These are phyloP conservation scores for Falcunculus frontatus DNA, from an alignment of 2,113 vertebrate genomes.

Conservation along the genomic window DNA sequence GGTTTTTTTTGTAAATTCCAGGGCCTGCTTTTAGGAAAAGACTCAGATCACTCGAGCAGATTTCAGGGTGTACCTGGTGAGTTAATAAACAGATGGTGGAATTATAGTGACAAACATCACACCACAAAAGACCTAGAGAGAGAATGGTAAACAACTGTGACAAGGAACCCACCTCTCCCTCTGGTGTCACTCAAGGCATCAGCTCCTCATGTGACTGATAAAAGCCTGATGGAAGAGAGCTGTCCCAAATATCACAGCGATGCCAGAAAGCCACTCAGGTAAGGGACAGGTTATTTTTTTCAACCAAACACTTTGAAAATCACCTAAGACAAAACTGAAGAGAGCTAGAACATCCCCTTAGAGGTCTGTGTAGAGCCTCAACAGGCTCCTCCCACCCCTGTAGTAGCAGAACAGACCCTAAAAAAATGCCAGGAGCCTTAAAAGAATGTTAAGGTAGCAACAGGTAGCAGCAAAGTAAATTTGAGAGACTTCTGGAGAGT, in stretches of 20 bases:
- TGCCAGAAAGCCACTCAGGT: background rate
- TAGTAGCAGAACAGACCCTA: fast-evolving
- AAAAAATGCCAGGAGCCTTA: background rate
- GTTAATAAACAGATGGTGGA: background rate
- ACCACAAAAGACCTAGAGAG: background rate
- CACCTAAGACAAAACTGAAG: background rate
- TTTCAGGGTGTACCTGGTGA: background rate
- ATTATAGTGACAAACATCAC: background rate
- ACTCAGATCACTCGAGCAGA: background rate
- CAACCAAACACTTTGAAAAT: background rate
- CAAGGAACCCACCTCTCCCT: background rate
- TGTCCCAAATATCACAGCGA: background rate
- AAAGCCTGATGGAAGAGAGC: background rate
- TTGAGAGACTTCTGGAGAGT: background rate
- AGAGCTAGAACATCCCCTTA: background rate
- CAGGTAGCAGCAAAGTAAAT: background rate
- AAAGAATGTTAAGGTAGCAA: background rate
- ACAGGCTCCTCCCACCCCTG: background rate
- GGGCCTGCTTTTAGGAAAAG: background rate
- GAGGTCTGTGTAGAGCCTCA: background rate
- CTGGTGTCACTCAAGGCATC: background rate
- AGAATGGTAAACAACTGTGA: background rate
- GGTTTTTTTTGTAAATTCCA: background rate
- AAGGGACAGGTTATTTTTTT: background rate
- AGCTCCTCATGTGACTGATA: background rate